Evolutionary conservation across 1,140 invertebrate species (phyloP), one percentile per base, ranked within the genome.

Genomic region (Physella acuta): DNA sequence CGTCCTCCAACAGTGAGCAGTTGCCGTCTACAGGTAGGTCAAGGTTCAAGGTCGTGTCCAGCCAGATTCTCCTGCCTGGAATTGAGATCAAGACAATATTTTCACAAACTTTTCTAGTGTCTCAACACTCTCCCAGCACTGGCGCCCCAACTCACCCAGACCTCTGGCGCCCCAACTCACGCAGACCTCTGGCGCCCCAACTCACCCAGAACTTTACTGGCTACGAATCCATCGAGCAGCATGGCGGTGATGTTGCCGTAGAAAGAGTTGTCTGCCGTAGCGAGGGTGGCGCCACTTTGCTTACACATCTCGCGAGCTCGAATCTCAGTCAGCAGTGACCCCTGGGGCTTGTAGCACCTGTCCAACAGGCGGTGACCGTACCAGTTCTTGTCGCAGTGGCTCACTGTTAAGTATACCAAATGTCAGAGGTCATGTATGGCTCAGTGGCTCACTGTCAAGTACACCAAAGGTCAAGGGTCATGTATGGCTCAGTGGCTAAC

Each of bases 371-470:
- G 24, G 31, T 66, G 63, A 4, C 63, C 63, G 30, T 53, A 66
- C 63, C 63, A 66, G 51, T 55, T 55, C 16, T 30, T 52, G 20
- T 66, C 63, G n/a, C 63, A 66, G 33, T 66, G 63, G n/a, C 63
- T 37, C 1, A 66, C 63, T 66, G 49, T 11, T n/a, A n/a, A n/a
- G n/a, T n/a, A n/a, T n/a, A n/a, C n/a, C n/a, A n/a, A n/a, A n/a
- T n/a, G n/a, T n/a, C n/a, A n/a, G n/a, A n/a, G n/a, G n/a, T n/a
- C n/a, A n/a, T n/a, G n/a, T n/a, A n/a, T n/a, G n/a, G n/a, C n/a
- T n/a, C n/a, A n/a, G n/a, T n/a, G n/a, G n/a, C n/a, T n/a, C n/a
- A n/a, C n/a, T n/a, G n/a, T n/a, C n/a, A n/a, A n/a, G n/a, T n/a
- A n/a, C n/a, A n/a, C n/a, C n/a, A n/a, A n/a, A n/a, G n/a, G n/a